These are phyloP conservation scores for Conistra vaccinii DNA, from an alignment of 2,888 invertebrate species.

Conservation along the genomic window DNA sequence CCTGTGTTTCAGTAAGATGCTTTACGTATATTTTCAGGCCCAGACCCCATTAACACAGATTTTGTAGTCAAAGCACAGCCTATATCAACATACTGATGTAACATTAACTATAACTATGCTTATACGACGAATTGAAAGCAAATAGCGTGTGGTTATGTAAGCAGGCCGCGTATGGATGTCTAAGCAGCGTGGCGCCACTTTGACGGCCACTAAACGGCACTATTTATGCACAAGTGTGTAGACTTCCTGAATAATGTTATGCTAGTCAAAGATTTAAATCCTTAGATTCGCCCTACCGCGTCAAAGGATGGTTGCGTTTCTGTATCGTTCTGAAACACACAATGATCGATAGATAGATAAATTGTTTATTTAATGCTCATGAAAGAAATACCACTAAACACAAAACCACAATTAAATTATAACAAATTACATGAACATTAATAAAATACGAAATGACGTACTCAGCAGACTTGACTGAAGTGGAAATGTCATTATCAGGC, in stretches of 20 bases:
- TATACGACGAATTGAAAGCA: constrained; percentile 14
- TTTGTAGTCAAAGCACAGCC: not conserved
- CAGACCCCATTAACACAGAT: not conserved
- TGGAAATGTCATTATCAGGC: too few relatives aligned
- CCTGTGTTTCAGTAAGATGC: not conserved
- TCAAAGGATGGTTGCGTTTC: too few relatives aligned
- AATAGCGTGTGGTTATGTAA: constrained; percentile 25
- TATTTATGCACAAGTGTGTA: constrained; percentile 6
- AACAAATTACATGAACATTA: too few relatives aligned
- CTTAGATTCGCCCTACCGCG: too few relatives aligned
- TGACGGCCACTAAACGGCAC: constrained; percentile 15
- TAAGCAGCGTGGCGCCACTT: constrained; percentile 30
- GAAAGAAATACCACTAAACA: too few relatives aligned
- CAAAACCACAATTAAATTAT: too few relatives aligned
- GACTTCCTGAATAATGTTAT: not conserved
- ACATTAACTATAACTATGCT: not conserved
- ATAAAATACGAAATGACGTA: too few relatives aligned
- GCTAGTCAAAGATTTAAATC: too few relatives aligned
- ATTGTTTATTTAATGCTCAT: too few relatives aligned
- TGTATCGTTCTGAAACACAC: too few relatives aligned
- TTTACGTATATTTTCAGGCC: not conserved
- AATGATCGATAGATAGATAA: too few relatives aligned
- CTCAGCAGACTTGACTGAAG: too few relatives aligned
- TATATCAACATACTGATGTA: not conserved
- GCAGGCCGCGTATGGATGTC: constrained; percentile 8